Base-by-base conservation (phyloP, 1,140 invertebrate genomes). In the Zaprionus vittiger region DNA sequence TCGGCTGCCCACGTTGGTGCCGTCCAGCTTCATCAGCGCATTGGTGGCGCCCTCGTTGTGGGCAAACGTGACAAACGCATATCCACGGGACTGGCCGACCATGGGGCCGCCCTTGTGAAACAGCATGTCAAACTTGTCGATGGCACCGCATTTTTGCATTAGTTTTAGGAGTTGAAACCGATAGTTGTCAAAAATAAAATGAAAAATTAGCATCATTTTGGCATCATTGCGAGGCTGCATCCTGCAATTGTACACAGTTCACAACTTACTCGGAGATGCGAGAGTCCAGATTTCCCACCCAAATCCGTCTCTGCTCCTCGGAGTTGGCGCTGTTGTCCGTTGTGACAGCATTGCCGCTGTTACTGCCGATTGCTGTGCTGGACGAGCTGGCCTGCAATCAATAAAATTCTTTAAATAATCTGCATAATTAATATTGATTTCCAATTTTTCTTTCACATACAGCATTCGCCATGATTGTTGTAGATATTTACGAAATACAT, bases 101-200 rank as follows among this genome's bases (percentile, higher is more conserved):
- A 97, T 95, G 59, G 97, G 97, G 64, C 98, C 98, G 72, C 95
- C 95, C 78, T 97, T 97, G 93, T 98, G 97, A 93, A 98, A 98
- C 62, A 99, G 95, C 93, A 98, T 96, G 93, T 99, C 97, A 94
- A 98, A 98, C 95, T 98, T 98, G 94, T 97, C 96, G 86, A 98
- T 96, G 80, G 95, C 94, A 92, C 98, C 98, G 95, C 97, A 96
- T 95, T 97, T 96, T 95, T 98, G 97, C 93, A 98, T 94, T 93
- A 98, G 95, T 97, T 98, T 98, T 93, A 98, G 94, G 94, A 99
- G 95, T 95, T 97, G 96, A 96, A 96, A 98, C 96, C 96, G 94
- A 95, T 97, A 95, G 95, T 68, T 80, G 93, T 82, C 93, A 85
- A 93, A 94, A 92, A 86, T 73, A 66, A 83, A 91, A 34, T 4